phyloP scores from a whole-genome alignment of 2,113 vertebrate species.

The Mandrillus leucophaeus region DNA sequence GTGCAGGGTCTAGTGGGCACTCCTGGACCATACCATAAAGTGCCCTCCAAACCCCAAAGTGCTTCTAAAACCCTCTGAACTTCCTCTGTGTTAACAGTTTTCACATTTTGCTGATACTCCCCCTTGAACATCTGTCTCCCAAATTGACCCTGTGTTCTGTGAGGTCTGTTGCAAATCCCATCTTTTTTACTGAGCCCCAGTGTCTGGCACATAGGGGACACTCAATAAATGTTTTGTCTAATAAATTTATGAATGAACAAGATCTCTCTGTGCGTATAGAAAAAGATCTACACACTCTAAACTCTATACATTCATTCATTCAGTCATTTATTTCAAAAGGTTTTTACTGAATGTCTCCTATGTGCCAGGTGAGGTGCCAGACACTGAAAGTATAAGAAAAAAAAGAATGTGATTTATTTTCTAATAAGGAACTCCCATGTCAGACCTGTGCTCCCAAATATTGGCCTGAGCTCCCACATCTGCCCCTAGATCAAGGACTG shows the following conservation, averaged over 20 bases:
- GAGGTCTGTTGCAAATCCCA: background rate
- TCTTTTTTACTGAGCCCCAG: background rate
- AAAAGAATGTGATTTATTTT: background rate
- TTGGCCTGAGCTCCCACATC: background rate
- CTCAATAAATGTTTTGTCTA: background rate
- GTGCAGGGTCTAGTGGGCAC: background rate
- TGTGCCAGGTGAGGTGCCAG: background rate
- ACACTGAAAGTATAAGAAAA: background rate
- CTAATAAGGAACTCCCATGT: background rate
- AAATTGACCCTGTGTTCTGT: background rate
- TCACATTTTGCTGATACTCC: background rate
- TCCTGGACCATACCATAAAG: background rate
- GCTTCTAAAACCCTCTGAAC: background rate
- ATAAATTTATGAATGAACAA: background rate
- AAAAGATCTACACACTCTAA: background rate
- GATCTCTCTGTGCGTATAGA: background rate
- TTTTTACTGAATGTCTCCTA: background rate
- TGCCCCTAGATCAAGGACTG: background rate
- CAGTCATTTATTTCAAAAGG: background rate
- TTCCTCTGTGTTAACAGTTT: background rate
- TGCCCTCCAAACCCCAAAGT: background rate
- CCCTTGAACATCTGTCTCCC: background rate
- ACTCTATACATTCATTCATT: background rate
- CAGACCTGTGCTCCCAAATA: background rate
- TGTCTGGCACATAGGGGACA: background rate